phyloP scores from a whole-genome alignment of 1,140 invertebrate species.

The Panonychus citri region DNA sequence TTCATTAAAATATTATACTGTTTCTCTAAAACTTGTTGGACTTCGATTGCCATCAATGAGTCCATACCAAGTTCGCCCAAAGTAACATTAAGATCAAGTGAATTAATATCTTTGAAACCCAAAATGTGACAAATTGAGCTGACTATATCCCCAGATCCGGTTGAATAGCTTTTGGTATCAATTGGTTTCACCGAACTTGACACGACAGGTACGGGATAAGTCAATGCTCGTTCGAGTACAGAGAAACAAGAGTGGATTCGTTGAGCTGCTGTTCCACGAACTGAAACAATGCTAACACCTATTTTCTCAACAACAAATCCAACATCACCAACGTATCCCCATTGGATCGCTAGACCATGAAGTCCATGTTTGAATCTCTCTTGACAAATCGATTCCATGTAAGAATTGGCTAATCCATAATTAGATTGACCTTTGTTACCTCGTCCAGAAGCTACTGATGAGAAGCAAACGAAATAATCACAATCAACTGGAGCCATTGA shows the following conservation, averaged over 20 bases:
- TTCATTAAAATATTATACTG: slow-evolving; percentile 8
- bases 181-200: slow-evolving; percentile 11
- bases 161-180: slow-evolving; percentile 27
- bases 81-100: slow-evolving; percentile 41
- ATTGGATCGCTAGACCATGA: slow-evolving; percentile 67
- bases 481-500: slow-evolving; percentile 30
- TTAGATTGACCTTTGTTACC: neutral
- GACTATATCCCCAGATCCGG: slow-evolving; percentile 23
- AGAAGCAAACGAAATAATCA: slow-evolving; percentile 80
- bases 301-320: slow-evolving; percentile 49
- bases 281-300: slow-evolving; percentile 49
- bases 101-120: slow-evolving; percentile 50
- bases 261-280: slow-evolving; percentile 78
- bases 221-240: slow-evolving; percentile 49
- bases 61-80: slow-evolving; percentile 85
- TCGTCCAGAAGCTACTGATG: slow-evolving; percentile 36
- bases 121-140: slow-evolving; percentile 22
- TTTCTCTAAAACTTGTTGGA: slow-evolving; percentile 32
- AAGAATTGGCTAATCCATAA: neutral
- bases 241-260: slow-evolving; percentile 61
- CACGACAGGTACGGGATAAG: neutral
- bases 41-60: slow-evolving; percentile 87
- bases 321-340: slow-evolving; percentile 92
- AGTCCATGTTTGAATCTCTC: slow-evolving; percentile 30
- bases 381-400: neutral